These are phyloP conservation scores for Tipula lateralis DNA, from an alignment of 2,888 invertebrate genomes.

Conservation along the genomic window DNA sequence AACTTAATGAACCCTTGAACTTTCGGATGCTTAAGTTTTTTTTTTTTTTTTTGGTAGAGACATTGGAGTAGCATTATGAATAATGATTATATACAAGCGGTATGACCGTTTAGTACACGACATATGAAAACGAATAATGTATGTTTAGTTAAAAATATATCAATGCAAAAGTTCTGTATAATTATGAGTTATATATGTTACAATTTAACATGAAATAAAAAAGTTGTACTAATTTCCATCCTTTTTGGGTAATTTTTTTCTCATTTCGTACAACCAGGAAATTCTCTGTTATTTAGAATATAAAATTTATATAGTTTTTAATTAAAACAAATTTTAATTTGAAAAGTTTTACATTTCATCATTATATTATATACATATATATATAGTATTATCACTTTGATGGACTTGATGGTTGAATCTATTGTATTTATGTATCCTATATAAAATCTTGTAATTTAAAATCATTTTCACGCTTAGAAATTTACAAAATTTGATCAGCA, in stretches of 20 bases:
- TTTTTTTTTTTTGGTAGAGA: background rate
- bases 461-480: background rate
- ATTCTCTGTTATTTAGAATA: too few species aligned
- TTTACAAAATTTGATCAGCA: background rate
- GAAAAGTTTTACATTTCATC: background rate
- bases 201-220: background rate
- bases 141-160: background rate
- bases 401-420: too few species aligned
- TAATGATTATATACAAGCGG: background rate
- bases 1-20: background rate
- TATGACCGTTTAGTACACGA: background rate
- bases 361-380: too few species aligned
- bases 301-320: background rate
- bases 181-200: background rate
- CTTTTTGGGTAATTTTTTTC: background rate
- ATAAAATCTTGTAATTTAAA: background rate
- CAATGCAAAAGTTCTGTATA: background rate
- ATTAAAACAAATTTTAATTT: background rate
- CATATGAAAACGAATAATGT: background rate
- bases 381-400: background rate
- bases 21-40: background rate
- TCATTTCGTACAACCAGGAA: background rate
- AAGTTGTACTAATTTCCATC: background rate
- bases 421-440: too few species aligned
- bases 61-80: background rate